Conservation (phyloP, 2,113 vertebrate genomes). For the Toxotes jaculatrix region DNA sequence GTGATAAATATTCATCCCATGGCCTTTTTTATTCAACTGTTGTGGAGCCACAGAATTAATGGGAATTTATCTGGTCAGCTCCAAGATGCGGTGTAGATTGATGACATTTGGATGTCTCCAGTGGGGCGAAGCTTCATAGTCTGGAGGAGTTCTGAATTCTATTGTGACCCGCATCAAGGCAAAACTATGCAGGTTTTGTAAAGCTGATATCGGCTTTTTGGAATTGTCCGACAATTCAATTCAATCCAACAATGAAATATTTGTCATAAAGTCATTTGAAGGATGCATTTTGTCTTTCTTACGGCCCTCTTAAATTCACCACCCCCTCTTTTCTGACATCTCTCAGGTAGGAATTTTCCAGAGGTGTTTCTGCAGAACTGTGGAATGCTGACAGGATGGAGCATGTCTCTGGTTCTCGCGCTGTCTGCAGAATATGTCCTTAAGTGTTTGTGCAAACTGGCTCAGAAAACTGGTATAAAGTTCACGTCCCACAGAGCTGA, state of each 20-base stretch:
- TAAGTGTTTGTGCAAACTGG: conserved; percentile 47
- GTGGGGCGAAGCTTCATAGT: not conserved
- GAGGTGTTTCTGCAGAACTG: conserved; percentile 54
- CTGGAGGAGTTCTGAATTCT: not conserved
- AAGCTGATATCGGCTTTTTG: not conserved
- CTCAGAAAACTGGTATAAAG: conserved; percentile 1
- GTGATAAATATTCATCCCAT: conserved; percentile 74
- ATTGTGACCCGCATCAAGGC: conserved; percentile 28
- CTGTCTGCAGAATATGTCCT: conserved; percentile 33
- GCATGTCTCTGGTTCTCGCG: conserved; percentile 62
- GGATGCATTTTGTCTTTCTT: not conserved
- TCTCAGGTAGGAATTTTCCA: conserved; percentile 78
- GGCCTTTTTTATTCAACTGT: conserved; percentile 69
- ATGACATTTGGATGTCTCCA: conserved; percentile 59
- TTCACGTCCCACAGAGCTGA: not conserved
- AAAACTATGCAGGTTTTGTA: conserved; percentile 5
- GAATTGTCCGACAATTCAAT: conserved; percentile 1
- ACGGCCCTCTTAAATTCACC: not conserved
- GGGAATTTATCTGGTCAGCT: conserved; percentile 49
- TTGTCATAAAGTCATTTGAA: conserved; percentile 27
- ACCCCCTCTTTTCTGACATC: conserved; percentile 8
- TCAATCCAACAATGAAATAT: not conserved
- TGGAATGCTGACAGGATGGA: conserved; percentile 83
- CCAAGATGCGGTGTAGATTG: conserved; percentile 46
- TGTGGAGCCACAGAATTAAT: conserved; percentile 62